A percentile compares a stretch with the other conserved stretches of the same genome.
These are phyloP conservation scores for Phasianus colchicus DNA, from an alignment of 2,113 vertebrate genomes.

Conservation along the genomic window DNA sequence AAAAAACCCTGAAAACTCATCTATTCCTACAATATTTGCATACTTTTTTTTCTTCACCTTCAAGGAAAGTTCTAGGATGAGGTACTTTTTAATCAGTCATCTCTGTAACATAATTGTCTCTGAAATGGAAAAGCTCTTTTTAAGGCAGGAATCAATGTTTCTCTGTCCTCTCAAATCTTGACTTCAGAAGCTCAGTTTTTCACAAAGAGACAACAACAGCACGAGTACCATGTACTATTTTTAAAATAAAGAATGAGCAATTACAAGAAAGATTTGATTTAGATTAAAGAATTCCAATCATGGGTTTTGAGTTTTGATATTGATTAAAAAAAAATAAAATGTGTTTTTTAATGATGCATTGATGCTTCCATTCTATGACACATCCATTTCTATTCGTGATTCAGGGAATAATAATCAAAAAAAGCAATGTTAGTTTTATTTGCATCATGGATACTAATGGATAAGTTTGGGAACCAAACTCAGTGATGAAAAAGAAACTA, in stretches of 20 bases:
- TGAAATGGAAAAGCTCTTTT: neutral
- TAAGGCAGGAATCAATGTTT: neutral
- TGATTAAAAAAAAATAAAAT: neutral
- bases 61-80: neutral
- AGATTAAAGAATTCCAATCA: neutral
- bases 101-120: neutral
- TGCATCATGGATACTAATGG: neutral
- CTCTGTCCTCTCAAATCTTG: neutral
- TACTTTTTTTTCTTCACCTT: neutral
- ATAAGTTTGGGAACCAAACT: neutral
- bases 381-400: neutral
- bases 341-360: neutral
- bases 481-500: neutral
- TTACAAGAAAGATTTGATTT: neutral
- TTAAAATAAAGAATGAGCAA: neutral
- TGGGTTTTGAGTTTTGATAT: neutral
- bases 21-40: neutral
- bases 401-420: neutral
- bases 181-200: neutral
- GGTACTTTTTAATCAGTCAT: neutral
- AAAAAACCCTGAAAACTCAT: neutral
- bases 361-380: neutral
- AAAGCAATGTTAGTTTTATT: neutral
- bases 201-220: neutral
- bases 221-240: neutral